These are phyloP conservation scores for Tachypleus tridentatus DNA, from an alignment of 1,140 invertebrate genomes.

Conservation along the genomic window DNA sequence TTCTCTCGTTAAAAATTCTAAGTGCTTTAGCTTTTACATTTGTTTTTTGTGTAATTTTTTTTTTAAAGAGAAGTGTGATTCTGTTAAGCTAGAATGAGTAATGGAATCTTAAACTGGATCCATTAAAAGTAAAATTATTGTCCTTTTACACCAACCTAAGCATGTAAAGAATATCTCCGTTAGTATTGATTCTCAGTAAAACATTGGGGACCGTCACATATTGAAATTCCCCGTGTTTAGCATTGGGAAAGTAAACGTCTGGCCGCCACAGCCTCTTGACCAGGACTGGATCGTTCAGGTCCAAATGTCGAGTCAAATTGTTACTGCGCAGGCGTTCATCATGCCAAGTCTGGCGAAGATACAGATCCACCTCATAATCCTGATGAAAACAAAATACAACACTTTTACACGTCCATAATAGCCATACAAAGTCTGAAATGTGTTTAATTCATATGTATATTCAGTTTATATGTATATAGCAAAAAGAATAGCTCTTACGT, in stretches of 20 bases:
- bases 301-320: constrained; percentile 5
- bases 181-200: constrained; percentile 30
- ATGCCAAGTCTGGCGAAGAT: constrained; percentile 43
- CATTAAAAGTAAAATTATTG: background rate
- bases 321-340: constrained; percentile 37
- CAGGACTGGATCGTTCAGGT: constrained; percentile 10
- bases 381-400: constrained; percentile 22
- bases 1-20: no score
- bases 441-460: no score
- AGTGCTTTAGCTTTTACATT: no score
- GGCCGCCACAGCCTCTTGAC: constrained; percentile 31
- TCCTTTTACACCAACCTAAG: constrained; percentile 27
- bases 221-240: constrained; percentile 34
- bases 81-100: no score
- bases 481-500: no score
- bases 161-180: constrained; percentile 33
- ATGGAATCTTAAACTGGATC: no score
- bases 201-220: constrained; percentile 35
- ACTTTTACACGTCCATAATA: no score
- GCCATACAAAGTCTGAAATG: no score
- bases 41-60: no score
- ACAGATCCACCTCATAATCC: constrained; percentile 48
- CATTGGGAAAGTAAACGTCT: constrained; percentile 35
- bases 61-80: no score
- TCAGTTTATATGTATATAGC: no score